Evolutionary conservation across 2,113 vertebrate genomes (phyloP).

Genomic region (Saguinus imperator): DNA sequence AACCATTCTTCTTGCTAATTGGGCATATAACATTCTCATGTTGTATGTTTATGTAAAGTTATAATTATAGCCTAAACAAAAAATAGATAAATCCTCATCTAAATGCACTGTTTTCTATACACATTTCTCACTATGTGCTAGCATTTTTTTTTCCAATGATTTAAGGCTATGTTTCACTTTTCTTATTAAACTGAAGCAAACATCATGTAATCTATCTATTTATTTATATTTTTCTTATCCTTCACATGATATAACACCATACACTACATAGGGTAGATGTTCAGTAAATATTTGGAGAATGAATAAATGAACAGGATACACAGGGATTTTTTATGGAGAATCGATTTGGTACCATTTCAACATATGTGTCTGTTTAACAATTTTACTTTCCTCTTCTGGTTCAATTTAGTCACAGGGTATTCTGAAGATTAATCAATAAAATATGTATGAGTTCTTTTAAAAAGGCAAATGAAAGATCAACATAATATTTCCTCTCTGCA

Average conservation of each 20-base stretch:
- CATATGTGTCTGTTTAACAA: slow-evolving; percentile 68
- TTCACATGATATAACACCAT: background rate
- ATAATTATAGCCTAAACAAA: background rate
- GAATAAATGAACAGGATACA: slow-evolving; percentile 5
- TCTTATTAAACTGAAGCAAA: background rate
- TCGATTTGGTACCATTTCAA: slow-evolving; percentile 53
- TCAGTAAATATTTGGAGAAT: slow-evolving; percentile 25
- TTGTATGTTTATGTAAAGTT: background rate
- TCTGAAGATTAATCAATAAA: slow-evolving; percentile 78
- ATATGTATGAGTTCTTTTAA: slow-evolving; percentile 75
- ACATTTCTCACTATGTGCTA: background rate
- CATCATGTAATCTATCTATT: background rate
- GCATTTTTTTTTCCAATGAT: background rate
- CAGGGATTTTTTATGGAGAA: slow-evolving; percentile 38
- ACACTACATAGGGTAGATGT: background rate
- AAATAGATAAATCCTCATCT: background rate
- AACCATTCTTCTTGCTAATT: background rate
- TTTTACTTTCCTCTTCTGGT: slow-evolving; percentile 61
- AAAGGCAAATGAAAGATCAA: slow-evolving; percentile 78
- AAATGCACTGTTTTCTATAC: background rate
- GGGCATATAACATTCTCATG: background rate
- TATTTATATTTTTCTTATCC: background rate
- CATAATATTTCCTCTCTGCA: slow-evolving; percentile 76
- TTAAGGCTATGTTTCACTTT: background rate
- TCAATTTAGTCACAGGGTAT: slow-evolving; percentile 68